These are phyloP conservation scores for Nemopilema nomurai DNA, from an alignment of 30 jellyfish, hydroid and myxozoan species.

Conservation along the genomic window DNA sequence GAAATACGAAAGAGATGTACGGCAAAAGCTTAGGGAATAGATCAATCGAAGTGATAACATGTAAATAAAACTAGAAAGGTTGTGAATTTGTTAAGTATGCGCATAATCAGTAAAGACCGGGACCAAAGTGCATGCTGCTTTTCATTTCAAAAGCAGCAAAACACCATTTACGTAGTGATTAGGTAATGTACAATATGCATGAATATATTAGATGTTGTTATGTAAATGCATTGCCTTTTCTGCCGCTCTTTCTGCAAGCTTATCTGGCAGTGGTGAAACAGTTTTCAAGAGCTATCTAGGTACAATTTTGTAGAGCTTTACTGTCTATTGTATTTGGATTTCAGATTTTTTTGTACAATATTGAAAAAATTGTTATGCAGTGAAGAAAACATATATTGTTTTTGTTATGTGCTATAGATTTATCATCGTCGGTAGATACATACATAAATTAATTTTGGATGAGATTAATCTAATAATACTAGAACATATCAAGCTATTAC, in stretches of 20 bases:
- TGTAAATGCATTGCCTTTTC: neutral
- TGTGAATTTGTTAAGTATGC: neutral
- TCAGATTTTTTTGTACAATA: too few species aligned
- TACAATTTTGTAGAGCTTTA: too few species aligned
- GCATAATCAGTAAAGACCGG: neutral
- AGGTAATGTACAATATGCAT: neutral
- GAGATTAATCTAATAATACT: too few species aligned
- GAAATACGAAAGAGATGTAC: constrained; percentile 51
- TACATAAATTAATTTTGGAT: too few species aligned
- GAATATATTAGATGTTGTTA: neutral
- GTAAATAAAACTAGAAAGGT: constrained; percentile 26
- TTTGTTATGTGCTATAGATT: too few species aligned
- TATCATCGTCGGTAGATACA: too few species aligned
- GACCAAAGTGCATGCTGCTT: neutral
- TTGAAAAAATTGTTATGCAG: too few species aligned
- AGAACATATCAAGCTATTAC: too few species aligned
- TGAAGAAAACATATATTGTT: too few species aligned
- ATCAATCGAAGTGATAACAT: neutral
- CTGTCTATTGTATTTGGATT: too few species aligned
- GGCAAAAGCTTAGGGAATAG: constrained; percentile 17
- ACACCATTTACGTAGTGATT: neutral
- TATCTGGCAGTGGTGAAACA: neutral
- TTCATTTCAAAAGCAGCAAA: neutral
- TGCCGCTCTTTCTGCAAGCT: neutral
- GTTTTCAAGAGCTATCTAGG: too few species aligned